A percentile compares a stretch with the other conserved stretches of the same genome.
phyloP scores from a whole-genome alignment of 2,797 vertebrate genomes.

The Botia kubotai region DNA sequence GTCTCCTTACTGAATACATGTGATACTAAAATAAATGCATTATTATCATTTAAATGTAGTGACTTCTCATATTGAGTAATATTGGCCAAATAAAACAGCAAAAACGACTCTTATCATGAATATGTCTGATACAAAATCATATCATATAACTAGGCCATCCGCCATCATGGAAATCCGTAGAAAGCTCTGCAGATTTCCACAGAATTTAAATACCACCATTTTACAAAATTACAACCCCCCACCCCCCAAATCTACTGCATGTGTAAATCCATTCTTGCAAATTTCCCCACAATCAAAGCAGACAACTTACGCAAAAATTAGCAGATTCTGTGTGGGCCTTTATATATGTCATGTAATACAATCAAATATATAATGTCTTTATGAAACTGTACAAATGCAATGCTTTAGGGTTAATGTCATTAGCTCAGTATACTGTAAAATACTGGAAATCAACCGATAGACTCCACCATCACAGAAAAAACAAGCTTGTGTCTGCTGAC shows the following conservation, averaged over 20 bases:
- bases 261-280: background rate
- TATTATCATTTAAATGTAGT: background rate
- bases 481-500: conserved; percentile 69
- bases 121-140: background rate
- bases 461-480: too few relatives aligned
- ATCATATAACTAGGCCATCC: background rate
- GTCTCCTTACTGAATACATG: background rate
- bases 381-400: too few relatives aligned
- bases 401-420: background rate
- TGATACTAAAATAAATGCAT: conserved; percentile 1
- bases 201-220: background rate
- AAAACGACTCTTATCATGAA: background rate
- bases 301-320: background rate
- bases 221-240: background rate
- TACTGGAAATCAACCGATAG: background rate
- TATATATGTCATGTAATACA: too few relatives aligned
- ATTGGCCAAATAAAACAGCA: background rate
- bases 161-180: background rate
- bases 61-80: background rate
- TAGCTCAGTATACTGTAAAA: background rate
- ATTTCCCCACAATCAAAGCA: background rate
- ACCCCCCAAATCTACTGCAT: too few relatives aligned
- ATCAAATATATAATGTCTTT: too few relatives aligned
- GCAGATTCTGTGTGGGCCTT: background rate
- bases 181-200: background rate